Evolutionary conservation across 2,888 invertebrate genomes (phyloP).

Genomic region (Mesorhabditis sp.): DNA sequence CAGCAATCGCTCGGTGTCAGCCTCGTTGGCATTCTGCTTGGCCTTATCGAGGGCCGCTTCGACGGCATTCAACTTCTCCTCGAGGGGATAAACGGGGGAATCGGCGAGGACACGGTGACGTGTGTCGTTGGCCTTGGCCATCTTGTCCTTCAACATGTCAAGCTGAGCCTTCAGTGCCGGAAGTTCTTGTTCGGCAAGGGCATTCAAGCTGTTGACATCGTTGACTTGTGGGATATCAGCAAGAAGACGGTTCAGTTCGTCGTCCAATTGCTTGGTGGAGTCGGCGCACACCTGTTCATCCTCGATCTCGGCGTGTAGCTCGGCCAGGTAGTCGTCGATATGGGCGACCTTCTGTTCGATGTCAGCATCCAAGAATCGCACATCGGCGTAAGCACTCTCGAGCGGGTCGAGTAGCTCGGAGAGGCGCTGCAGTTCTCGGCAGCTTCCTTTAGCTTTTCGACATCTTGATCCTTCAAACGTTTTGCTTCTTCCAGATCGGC

Average conservation of each 20-base stretch:
- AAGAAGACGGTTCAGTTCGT: conserved; percentile 23
- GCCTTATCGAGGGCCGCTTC: conserved; percentile 25
- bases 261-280: conserved; percentile 26
- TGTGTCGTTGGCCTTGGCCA: conserved; percentile 20
- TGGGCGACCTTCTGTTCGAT: conserved; percentile 39
- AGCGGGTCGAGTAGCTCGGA: conserved; percentile 42
- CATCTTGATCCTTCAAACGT: conserved; percentile 16
- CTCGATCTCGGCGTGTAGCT: conserved; percentile 26
- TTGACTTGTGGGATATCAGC: conserved; percentile 19
- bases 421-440: conserved; percentile 31
- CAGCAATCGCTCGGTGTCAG: conserved; percentile 26
- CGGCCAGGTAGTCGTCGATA: conserved; percentile 32
- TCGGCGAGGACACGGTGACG: conserved; percentile 26
- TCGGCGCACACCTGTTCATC: conserved; percentile 33
- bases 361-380: conserved; percentile 46
- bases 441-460: conserved; percentile 23
- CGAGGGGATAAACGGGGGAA: conserved; percentile 19
- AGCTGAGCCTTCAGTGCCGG: conserved; percentile 32
- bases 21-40: conserved; percentile 22
- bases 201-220: conserved; percentile 8
- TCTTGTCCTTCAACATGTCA: conserved; percentile 23
- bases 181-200: conserved; percentile 12
- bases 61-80: conserved; percentile 21
- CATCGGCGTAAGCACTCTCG: conserved; percentile 43
- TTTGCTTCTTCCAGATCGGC: conserved; percentile 21